Conservation (phyloP, 2,888 invertebrate species). For the Heteromurus nitidus region DNA sequence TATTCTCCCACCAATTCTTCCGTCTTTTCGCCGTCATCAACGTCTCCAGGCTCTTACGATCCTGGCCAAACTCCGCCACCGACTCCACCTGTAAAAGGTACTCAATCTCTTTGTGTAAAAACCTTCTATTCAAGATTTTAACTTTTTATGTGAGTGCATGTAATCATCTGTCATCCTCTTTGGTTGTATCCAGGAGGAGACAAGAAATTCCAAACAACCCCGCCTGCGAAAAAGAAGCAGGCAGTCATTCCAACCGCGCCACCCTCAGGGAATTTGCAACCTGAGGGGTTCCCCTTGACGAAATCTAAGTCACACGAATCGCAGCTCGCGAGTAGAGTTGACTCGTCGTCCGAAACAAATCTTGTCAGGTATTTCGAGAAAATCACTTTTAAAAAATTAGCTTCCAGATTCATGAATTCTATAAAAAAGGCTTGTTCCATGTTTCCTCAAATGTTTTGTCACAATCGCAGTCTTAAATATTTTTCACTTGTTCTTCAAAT, state of each 20-base stretch:
- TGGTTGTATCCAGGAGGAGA: slow-evolving; percentile 52
- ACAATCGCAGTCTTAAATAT: too few relatives aligned
- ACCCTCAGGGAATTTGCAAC: slow-evolving; percentile 76
- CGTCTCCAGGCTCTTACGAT: slow-evolving; percentile 71
- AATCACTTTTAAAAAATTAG: too few relatives aligned
- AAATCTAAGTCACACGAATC: slow-evolving; percentile 96
- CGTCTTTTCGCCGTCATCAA: slow-evolving; percentile 77
- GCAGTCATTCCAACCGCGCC: slow-evolving; percentile 76
- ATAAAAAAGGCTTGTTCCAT: too few relatives aligned
- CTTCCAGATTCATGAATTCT: too few relatives aligned
- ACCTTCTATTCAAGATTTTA: not conserved
- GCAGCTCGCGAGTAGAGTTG: slow-evolving; percentile 83
- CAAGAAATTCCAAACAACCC: slow-evolving; percentile 85
- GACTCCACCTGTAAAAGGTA: slow-evolving; percentile 77
- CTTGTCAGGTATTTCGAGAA: slow-evolving; percentile 75
- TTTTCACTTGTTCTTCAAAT: too few relatives aligned
- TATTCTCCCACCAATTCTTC: slow-evolving; percentile 74
- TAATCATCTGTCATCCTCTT: not conserved
- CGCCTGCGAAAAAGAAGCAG: slow-evolving; percentile 86
- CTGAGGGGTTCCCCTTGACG: slow-evolving; percentile 82
- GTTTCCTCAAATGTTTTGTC: too few relatives aligned
- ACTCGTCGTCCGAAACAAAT: slow-evolving; percentile 74
- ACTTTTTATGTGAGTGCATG: not conserved
- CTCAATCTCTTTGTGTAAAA: not conserved
- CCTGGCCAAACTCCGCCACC: slow-evolving; percentile 77